phyloP scores from a whole-genome alignment of 2,797 vertebrate genomes.

The Mastacembelus armatus region DNA sequence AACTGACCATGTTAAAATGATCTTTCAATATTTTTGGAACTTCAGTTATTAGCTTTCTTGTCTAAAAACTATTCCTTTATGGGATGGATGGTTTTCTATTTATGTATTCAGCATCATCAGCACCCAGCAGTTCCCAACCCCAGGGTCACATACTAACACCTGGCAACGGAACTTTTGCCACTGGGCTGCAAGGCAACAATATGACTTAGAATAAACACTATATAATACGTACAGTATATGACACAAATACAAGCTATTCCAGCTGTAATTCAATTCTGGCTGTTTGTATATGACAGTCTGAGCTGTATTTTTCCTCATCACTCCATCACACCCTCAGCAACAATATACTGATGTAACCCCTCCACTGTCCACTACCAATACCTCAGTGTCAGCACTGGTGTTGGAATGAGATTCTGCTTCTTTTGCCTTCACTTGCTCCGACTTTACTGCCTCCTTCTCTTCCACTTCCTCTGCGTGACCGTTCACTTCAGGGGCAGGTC shows the following conservation, averaged over 20 bases:
- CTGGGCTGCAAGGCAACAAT: background rate
- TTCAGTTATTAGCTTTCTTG: too few species aligned
- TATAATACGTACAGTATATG: too few species aligned
- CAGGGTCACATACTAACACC: background rate
- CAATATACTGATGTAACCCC: too few species aligned
- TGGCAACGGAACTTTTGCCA: background rate
- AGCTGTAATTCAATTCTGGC: too few species aligned
- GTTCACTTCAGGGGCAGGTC: slow-evolving; percentile 71
- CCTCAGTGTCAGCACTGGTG: slow-evolving; percentile 86
- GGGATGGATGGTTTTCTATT: background rate
- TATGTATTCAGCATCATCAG: background rate
- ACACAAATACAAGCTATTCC: too few species aligned
- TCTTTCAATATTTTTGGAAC: background rate
- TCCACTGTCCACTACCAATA: too few species aligned
- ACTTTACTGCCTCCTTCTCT: slow-evolving; percentile 78
- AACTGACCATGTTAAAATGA: background rate
- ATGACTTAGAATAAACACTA: too few species aligned
- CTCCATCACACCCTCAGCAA: too few species aligned
- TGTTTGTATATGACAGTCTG: too few species aligned
- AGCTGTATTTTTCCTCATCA: too few species aligned
- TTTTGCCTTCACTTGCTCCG: slow-evolving; percentile 80
- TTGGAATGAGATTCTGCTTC: slow-evolving; percentile 82
- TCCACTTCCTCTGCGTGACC: slow-evolving; percentile 76
- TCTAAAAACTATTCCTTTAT: background rate
- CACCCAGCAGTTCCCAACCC: background rate